Conservation (phyloP, 53 echinoderm and acorn worm genomes). For the Echinometra lucunter region DNA sequence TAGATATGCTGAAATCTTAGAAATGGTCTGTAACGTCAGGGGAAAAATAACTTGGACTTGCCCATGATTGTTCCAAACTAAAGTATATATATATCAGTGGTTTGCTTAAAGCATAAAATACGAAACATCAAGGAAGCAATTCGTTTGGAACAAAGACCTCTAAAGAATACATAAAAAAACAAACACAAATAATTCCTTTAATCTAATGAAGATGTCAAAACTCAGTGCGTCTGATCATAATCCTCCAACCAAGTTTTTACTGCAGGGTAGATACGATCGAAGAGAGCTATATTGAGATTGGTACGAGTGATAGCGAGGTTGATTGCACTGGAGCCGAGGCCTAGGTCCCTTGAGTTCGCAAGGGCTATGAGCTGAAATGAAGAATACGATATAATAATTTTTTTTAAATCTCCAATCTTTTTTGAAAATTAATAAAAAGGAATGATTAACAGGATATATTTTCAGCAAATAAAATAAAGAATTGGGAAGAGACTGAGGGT, state of each 20-base stretch:
- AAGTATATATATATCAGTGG: too few relatives aligned
- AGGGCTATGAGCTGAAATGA: neutral
- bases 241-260: neutral
- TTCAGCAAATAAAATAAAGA: neutral
- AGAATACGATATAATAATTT: neutral
- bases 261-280: neutral
- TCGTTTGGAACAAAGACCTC: too few relatives aligned
- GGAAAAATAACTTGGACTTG: too few relatives aligned
- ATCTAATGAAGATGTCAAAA: neutral
- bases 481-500: too few relatives aligned
- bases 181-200: neutral
- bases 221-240: slow-evolving; percentile 1
- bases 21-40: too few relatives aligned
- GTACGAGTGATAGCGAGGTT: neutral
- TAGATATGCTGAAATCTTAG: too few relatives aligned
- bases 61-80: too few relatives aligned
- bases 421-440: neutral
- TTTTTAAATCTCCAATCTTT: neutral
- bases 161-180: too few relatives aligned
- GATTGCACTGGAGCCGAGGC: neutral
- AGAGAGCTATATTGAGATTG: neutral
- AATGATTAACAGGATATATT: neutral
- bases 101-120: too few relatives aligned
- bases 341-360: slow-evolving; percentile 9
- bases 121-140: too few relatives aligned